Evolutionary conservation across 2,113 vertebrate genomes (phyloP), one percentile per base, ranked within the genome.

Genomic region (Nycticryphes semicollaris): DNA sequence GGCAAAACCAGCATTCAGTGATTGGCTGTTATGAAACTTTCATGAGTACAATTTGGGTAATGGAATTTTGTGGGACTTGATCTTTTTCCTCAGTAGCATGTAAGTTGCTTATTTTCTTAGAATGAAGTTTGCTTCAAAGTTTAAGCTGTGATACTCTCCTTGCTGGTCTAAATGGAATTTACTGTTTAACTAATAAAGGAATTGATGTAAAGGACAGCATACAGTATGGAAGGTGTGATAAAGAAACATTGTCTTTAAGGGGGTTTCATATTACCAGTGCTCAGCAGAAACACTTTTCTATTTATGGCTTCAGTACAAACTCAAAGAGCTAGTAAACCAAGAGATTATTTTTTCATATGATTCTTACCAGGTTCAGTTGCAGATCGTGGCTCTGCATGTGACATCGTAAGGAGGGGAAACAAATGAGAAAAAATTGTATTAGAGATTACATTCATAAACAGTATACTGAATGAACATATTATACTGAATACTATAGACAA

Each of bases 321-420:
- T 89, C 92, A 97, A 96, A 97, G 84, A 94, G 33, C 35, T 76
- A 96, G 82, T 90, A 81, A 98, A 95, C 91, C 74, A 67, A 96
- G 96, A 97, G 89, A 94, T 94, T 94, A 57, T 54, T 95, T 91
- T 97, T 91, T 95, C 89, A 93, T 67, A 77, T 88, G 90, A 86
- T 94, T 93, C 98, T 98, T 98, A 99, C 98, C 98, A 87, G 98
- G 98, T 95, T 99, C 98, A 63, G 98, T 97, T 76, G 98, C 98
- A 91, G 98, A 99, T 94, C 98, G 97, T 47, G 98, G 98, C 88
- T 99, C 98, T 99, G 97, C 77, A 50, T 81, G 86, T 89, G 95
- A 94, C 93, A 96, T 82, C 83, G 90, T 53, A 74, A 89, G 47
- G 63, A 92, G 94, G 50, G 73, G 53, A 97, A 94, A 89, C 27